Evolutionary conservation across 2,113 vertebrate genomes (phyloP), one percentile per base, ranked within the genome.

Genomic region (Asarcornis scutulata): DNA sequence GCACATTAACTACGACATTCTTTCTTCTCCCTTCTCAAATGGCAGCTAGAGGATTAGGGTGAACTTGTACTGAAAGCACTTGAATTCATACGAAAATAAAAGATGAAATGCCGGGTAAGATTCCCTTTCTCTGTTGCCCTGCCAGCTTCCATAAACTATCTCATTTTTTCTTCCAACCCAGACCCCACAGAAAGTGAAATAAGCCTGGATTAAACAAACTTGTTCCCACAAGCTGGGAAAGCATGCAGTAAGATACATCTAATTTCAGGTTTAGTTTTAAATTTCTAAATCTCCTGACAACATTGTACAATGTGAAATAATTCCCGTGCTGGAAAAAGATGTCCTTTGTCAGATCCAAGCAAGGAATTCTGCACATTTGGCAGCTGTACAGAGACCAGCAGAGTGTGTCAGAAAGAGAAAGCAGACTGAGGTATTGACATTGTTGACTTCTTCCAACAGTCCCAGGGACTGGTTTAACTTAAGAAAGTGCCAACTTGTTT

Each of bases 211-310:
- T 88, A 55, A 60, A 91, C 38, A 56, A 74, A 67, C 21, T 53
- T 44, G 3, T 73, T 88, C 88, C 2, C 25, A 71, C 27, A 67
- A 89, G 40, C 36, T 83, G 67, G 56, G 32, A 78, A 84, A 89
- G 22, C 42, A 55, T 53, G 48, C 38, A 75, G 56, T 78, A 91
- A 91, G 63, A 81, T 50, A 68, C 40, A 9, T 18, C 53, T 68
- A 26, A 84, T 89, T 93, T 91, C 81, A 89, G 21, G 50, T 71
- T 88, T 63, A 82, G 55, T 44, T 83, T 94, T 88, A 66, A 66
- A 89, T 56, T 79, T 73, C 53, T 58, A 46, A 82, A 87, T 66
- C 53, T 67, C 62, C 62, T 86, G 50, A 64, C 60, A 94, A 34
- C 36, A 46, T 46, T 82, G 66, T 32, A 72, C 74, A 68, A 69